Evolutionary conservation across 2,797 vertebrate genomes (phyloP), one percentile per base, ranked within the genome.

Genomic region (Crenichthys baileyi): DNA sequence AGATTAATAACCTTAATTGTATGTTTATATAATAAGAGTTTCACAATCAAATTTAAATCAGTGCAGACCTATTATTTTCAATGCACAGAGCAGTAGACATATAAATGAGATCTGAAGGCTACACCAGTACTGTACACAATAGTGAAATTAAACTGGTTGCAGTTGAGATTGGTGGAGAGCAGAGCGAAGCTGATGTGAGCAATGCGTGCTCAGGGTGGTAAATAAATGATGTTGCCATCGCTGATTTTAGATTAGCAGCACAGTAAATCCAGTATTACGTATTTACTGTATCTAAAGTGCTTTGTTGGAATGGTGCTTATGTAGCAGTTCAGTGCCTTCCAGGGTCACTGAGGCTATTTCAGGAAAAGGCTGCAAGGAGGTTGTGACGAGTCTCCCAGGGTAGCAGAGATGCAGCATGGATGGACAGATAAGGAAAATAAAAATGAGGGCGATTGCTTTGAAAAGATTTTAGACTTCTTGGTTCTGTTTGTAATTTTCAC

Each of bases 321-420:
- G 75, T 79, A 78, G 87, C 87, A 76, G 78, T 68, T 63, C 83
- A 77, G 76, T 0, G 78, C 84, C 86, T 90, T 29, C 24, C 79
- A 89, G 87, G 81, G 80, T 12, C 79, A 78, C 58, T 48, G 67
- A 31, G 79, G 87, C 90, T 94, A 93, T 94, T 95, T 94, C 79
- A 85, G 92, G 91, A 92, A 88, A 11, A 79, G 20, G 89, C 93
- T 87, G 87, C 80, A 55, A 89, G 88, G 84, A 85, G 87, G 86
- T 89, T 85, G 87, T 85, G 89, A 88, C 91, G 84, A 4, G 78
- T 89, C 86, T 91, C 86, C 65, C 12, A 85, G 85, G 90, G 89
- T 84, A 84, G 77, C 81, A 74, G 83, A 80, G 78, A 90, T 75
- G 78, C 79, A 53, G 79, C 79, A 71, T 65, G 81, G 84, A 91